Percentiles rank a stretch among this genome's conserved stretches.
phyloP scores from a whole-genome alignment of 2,113 vertebrate species.

The Proterorhinus semilunaris region DNA sequence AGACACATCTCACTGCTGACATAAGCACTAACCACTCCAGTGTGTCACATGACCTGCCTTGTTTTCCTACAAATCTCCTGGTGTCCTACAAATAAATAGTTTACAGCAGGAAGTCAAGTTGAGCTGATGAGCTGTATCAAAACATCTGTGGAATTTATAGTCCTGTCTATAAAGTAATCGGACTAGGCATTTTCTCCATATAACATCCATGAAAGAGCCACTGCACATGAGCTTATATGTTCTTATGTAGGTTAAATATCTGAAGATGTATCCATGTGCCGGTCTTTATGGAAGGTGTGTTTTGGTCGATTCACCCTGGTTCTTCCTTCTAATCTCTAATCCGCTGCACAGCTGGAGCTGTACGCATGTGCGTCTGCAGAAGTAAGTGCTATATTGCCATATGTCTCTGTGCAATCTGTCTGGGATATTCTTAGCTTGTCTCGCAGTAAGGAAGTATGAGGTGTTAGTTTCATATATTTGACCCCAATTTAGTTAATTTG shows the following conservation, averaged over 20 bases:
- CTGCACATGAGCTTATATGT: background rate
- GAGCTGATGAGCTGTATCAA: slow-evolving; percentile 9
- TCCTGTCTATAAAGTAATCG: background rate
- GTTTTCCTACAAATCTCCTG: background rate
- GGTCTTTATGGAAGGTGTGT: slow-evolving; percentile 27
- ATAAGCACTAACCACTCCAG: background rate
- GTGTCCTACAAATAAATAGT: slow-evolving; percentile 4
- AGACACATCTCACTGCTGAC: background rate
- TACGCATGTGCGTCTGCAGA: background rate
- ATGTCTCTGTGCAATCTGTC: background rate
- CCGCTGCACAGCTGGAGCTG: slow-evolving; percentile 41
- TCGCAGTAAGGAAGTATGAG: background rate
- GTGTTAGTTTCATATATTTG: background rate
- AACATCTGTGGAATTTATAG: slow-evolving; percentile 14
- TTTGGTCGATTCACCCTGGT: slow-evolving; percentile 30
- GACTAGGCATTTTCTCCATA: background rate
- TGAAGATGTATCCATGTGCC: slow-evolving; percentile 28
- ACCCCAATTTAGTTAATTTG: too few relatives aligned
- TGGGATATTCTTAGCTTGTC: background rate
- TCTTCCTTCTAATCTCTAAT: slow-evolving; percentile 52
- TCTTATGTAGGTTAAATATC: slow-evolving; percentile 36
- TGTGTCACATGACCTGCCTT: background rate
- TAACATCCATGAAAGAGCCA: slow-evolving; percentile 8
- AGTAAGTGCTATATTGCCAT: background rate
- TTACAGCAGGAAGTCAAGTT: slow-evolving; percentile 3